Base-by-base conservation (phyloP, 2,113 vertebrate genomes). In the Lutjanus erythropterus region DNA sequence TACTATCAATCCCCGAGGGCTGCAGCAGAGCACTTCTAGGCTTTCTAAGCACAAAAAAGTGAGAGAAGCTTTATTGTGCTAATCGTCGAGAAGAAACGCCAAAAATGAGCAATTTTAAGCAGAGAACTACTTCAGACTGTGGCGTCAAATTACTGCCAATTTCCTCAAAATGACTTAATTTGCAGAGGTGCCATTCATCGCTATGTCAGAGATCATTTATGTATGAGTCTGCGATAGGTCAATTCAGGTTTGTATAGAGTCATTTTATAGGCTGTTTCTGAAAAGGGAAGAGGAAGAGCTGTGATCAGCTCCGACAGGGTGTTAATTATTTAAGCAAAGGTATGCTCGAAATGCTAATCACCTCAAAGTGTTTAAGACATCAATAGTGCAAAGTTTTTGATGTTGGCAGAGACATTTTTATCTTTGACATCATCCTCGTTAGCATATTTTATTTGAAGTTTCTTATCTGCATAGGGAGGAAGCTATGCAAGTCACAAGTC, bases 101-200 rank as follows among this genome's bases (percentile, higher is more conserved):
- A 47, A 64, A 80, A 83, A 77, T 42, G 58, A 74, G 58, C 64
- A 29, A 27, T 77, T 84, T 73, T 49, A 33, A 16, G 44, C 72
- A 12, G 73, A 67, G 60, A 80, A 53, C 59, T 74, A 60, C 80
- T 89, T 80, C 60, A 86, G 75, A 65, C 65, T 25, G 66, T 72
- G 74, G 79, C 71, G 41, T 86, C 74, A 81, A 89, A 91, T 91
- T 84, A 81, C 79, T 42, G 14, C 52, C 87, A 76, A 80, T 91
- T 91, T 85, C 58, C 66, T 58, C 59, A 42, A 80, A 92, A 87
- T 80, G 80, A 78, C 80, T 83, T 83, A 46, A 89, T 89, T 88
- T 75, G 77, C 67, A 25, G 69, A 64, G 77, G 79, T 78, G 83
- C 35, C 70, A 75, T 91, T 90, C 81, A 72, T 27, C 33, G 67